These are phyloP conservation scores for Penaeus vannamei DNA, from an alignment of 1,140 invertebrate genomes.

Conservation along the genomic window DNA sequence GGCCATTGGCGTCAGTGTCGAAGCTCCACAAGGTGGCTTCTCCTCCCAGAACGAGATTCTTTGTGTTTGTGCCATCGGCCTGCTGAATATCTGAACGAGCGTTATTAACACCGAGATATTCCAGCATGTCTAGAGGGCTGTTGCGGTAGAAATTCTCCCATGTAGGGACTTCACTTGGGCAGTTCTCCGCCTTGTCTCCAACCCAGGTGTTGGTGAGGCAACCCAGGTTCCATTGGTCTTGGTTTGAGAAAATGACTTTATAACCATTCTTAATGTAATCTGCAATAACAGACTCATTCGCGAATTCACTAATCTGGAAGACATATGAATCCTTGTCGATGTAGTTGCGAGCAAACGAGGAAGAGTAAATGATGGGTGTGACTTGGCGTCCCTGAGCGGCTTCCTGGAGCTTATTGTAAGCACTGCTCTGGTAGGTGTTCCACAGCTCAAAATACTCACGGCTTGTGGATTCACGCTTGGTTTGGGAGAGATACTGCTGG, in stretches of 20 bases:
- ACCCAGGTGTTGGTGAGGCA: constrained; percentile 87
- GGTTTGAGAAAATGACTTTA: constrained; percentile 85
- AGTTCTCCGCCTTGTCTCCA: constrained; percentile 71
- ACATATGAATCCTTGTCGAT: constrained; percentile 76
- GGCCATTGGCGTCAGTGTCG: constrained; percentile 60
- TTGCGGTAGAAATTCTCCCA: constrained; percentile 91
- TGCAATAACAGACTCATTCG: constrained; percentile 76
- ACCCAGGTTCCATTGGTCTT: constrained; percentile 87
- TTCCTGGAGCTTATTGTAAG: constrained; percentile 49
- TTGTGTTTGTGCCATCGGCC: neutral
- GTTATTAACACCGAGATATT: constrained; percentile 67
- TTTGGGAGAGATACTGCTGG: constrained; percentile 74
- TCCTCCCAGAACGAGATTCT: constrained; percentile 76
- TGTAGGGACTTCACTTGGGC: constrained; percentile 22
- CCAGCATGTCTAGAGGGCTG: constrained; percentile 76
- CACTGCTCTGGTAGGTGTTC: constrained; percentile 57
- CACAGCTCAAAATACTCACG: constrained; percentile 61
- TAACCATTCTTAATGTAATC: constrained; percentile 81
- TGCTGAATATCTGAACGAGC: constrained; percentile 65
- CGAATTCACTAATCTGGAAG: constrained; percentile 74
- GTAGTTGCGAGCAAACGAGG: constrained; percentile 80
- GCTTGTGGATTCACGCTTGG: constrained; percentile 37
- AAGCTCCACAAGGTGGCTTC: constrained; percentile 86
- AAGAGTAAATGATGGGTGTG: constrained; percentile 81
- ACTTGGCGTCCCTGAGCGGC: constrained; percentile 20